Conservation (phyloP, 2,888 invertebrate genomes). For the Monochamus alternatus region DNA sequence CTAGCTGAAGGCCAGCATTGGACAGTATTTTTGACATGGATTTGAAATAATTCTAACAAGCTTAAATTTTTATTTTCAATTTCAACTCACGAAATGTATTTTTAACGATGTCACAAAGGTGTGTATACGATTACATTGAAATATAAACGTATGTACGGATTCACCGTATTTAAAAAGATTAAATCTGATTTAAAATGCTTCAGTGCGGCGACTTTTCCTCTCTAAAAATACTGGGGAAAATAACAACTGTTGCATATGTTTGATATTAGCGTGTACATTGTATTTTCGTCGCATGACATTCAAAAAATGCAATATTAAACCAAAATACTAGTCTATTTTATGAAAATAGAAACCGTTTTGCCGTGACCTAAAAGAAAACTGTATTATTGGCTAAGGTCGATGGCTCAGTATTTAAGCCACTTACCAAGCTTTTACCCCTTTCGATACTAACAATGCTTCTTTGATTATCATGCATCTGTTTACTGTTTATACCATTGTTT, state of each 20-base stretch:
- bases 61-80: slow-evolving; percentile 32
- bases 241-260: neutral
- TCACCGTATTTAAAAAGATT: neutral
- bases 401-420: neutral
- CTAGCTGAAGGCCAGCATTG: slow-evolving; percentile 15
- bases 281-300: neutral
- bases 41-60: neutral
- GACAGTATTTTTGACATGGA: neutral
- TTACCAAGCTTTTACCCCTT: neutral
- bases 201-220: neutral
- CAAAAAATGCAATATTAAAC: neutral
- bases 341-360: slow-evolving; percentile 1
- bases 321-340: neutral
- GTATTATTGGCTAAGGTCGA: slow-evolving; percentile 1
- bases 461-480: too few relatives aligned
- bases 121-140: slow-evolving; percentile 3
- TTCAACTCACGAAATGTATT: slow-evolving; percentile 35
- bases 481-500: too few relatives aligned
- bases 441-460: neutral
- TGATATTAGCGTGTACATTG: neutral
- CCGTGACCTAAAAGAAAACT: slow-evolving; percentile 17
- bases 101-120: slow-evolving; percentile 37
- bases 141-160: slow-evolving; percentile 14
- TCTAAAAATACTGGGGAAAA: neutral
- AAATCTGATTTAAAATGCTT: slow-evolving; percentile 13